These are phyloP conservation scores for Echeneis naucrates DNA, from an alignment of 2,797 vertebrate genomes.

Conservation along the genomic window DNA sequence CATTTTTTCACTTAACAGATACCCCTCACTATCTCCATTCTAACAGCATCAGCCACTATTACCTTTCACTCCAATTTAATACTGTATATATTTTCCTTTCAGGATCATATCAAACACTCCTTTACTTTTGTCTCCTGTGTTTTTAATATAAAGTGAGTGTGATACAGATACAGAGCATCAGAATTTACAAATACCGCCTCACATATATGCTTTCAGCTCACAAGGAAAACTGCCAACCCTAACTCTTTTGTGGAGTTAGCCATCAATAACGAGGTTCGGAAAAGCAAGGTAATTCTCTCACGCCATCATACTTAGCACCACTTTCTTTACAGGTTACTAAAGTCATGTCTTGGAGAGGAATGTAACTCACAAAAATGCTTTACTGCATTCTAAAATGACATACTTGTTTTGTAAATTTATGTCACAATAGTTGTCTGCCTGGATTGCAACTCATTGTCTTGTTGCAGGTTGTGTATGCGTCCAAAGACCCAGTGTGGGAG, in stretches of 20 bases:
- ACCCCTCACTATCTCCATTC: neutral
- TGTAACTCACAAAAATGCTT: neutral
- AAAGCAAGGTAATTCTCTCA: conserved; percentile 89
- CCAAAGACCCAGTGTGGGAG: conserved; percentile 92
- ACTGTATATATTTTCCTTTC: neutral
- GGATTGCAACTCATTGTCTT: neutral
- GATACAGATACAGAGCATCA: neutral
- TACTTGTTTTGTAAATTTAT: neutral
- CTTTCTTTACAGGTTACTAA: neutral
- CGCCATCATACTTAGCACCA: neutral
- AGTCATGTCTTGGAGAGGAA: neutral
- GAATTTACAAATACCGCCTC: neutral
- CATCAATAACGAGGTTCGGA: conserved; percentile 86
- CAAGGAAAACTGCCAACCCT: conserved; percentile 83
- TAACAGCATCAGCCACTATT: neutral
- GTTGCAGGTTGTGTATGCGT: conserved; percentile 85
- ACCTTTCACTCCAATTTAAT: neutral
- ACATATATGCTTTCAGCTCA: conserved; percentile 72
- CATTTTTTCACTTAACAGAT: neutral
- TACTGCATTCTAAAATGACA: neutral
- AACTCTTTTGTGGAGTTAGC: conserved; percentile 90
- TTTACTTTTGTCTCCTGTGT: neutral
- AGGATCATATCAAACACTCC: neutral
- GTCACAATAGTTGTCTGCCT: neutral
- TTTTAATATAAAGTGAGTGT: neutral